Evolutionary conservation across 2,888 invertebrate genomes (phyloP).

Genomic region (Xestia c-nigrum): DNA sequence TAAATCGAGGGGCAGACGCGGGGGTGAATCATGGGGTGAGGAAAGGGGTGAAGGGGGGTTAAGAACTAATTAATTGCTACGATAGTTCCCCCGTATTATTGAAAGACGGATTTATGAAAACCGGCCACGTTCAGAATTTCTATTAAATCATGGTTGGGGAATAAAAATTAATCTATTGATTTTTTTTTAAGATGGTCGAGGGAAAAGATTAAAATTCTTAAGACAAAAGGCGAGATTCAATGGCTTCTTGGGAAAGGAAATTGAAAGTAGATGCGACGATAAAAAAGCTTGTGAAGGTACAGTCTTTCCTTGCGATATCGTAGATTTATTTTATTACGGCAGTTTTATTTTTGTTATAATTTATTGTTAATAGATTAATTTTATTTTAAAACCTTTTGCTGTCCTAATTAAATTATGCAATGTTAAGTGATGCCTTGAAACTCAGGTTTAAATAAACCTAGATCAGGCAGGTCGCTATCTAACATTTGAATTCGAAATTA

Average conservation of each 20-base stretch:
- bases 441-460: too few relatives aligned
- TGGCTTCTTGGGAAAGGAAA: neutral
- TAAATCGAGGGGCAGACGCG: conserved; percentile 70
- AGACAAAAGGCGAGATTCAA: neutral
- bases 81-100: conserved; percentile 73
- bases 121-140: conserved; percentile 49
- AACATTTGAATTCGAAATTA: too few relatives aligned
- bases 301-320: neutral
- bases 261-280: neutral
- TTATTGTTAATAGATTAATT: too few relatives aligned
- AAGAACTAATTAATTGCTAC: conserved; percentile 74
- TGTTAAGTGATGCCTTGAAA: too few relatives aligned
- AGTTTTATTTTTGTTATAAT: too few relatives aligned
- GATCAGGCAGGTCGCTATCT: too few relatives aligned
- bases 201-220: neutral
- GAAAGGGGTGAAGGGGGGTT: conserved; percentile 36
- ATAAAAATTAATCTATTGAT: conserved; percentile 34
- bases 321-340: too few relatives aligned
- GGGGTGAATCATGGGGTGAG: conserved; percentile 43
- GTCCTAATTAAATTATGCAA: too few relatives aligned
- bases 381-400: too few relatives aligned
- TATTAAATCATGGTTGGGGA: conserved; percentile 43
- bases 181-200: conserved; percentile 31
- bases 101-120: conserved; percentile 70
- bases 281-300: neutral